Conservation (phyloP, 2,113 vertebrate species). For the Isurus oxyrinchus region DNA sequence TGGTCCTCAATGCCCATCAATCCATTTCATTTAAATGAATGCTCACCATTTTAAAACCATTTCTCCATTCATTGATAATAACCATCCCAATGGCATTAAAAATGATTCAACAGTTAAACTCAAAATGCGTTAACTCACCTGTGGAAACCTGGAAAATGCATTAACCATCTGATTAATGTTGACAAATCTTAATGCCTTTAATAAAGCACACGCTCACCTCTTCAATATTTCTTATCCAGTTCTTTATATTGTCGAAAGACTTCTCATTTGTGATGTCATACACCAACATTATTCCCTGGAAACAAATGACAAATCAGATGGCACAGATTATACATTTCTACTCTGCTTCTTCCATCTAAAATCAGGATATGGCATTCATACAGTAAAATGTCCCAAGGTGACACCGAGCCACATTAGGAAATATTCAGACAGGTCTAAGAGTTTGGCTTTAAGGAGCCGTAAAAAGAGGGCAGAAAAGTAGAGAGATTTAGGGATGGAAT, state of each 20-base stretch:
- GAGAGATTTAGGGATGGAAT: not conserved
- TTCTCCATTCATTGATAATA: not conserved
- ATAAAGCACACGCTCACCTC: conserved; percentile 64
- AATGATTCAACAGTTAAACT: not conserved
- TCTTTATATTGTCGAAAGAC: conserved; percentile 97
- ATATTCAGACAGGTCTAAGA: not conserved
- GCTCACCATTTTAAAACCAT: not conserved
- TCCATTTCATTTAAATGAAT: not conserved
- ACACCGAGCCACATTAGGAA: not conserved
- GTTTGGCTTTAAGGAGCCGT: not conserved
- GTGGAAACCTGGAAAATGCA: not conserved
- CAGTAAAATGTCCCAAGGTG: not conserved
- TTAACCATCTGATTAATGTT: not conserved
- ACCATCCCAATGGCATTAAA: not conserved
- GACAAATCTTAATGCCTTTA: not conserved
- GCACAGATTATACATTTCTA: not conserved
- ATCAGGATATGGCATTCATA: not conserved
- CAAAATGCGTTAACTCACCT: not conserved
- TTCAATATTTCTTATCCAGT: conserved; percentile 98
- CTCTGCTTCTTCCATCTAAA: not conserved
- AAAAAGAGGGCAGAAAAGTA: not conserved
- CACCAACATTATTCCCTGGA: conserved; percentile 92
- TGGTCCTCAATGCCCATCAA: not conserved
- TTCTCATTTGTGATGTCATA: conserved; percentile 97
- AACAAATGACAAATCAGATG: not conserved